Conservation (phyloP, 2,113 vertebrate species). For the Periophthalmodon schlosseri region DNA sequence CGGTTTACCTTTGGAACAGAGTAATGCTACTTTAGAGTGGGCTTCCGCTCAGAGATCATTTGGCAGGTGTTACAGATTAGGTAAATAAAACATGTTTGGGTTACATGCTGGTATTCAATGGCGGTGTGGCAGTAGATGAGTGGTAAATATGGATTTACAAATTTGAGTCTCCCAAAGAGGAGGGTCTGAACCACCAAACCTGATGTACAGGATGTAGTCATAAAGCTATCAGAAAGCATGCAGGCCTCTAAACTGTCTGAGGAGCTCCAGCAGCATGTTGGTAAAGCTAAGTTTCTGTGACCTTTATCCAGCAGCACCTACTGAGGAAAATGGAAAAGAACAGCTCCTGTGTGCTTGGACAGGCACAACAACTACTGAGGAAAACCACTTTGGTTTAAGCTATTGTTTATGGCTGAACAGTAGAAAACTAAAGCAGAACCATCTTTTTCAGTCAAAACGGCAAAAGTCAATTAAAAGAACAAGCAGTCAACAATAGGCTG, state of each 20-base stretch:
- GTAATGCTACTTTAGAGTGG: slow-evolving; percentile 38
- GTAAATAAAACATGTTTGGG: slow-evolving; percentile 30
- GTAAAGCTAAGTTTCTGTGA: slow-evolving; percentile 68
- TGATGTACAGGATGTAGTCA: slow-evolving; percentile 51
- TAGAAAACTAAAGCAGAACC: slow-evolving; percentile 64
- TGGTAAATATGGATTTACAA: slow-evolving; percentile 48
- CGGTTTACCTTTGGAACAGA: slow-evolving; percentile 23
- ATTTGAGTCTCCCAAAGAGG: slow-evolving; percentile 31
- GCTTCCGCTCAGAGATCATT: slow-evolving; percentile 29
- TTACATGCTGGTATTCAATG: slow-evolving; percentile 37
- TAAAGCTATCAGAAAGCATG: slow-evolving; percentile 68
- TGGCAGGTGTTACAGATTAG: slow-evolving; percentile 41
- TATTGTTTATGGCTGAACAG: slow-evolving; percentile 92
- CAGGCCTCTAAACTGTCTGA: slow-evolving; percentile 43
- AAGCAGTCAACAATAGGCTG: slow-evolving; percentile 50
- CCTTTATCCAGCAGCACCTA: slow-evolving; percentile 56
- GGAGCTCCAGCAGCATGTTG: slow-evolving; percentile 61
- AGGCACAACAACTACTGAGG: slow-evolving; percentile 97
- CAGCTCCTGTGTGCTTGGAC: slow-evolving; percentile 86
- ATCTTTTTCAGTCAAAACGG: slow-evolving; percentile 78
- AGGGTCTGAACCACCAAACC: slow-evolving; percentile 41
- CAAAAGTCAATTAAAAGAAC: slow-evolving; percentile 54
- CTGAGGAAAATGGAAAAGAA: slow-evolving; percentile 74
- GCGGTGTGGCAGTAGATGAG: slow-evolving; percentile 19
- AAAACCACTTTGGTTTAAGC: slow-evolving; percentile 99